Conservation (phyloP, 2,888 invertebrate species). For the Dioctria rufipes region DNA sequence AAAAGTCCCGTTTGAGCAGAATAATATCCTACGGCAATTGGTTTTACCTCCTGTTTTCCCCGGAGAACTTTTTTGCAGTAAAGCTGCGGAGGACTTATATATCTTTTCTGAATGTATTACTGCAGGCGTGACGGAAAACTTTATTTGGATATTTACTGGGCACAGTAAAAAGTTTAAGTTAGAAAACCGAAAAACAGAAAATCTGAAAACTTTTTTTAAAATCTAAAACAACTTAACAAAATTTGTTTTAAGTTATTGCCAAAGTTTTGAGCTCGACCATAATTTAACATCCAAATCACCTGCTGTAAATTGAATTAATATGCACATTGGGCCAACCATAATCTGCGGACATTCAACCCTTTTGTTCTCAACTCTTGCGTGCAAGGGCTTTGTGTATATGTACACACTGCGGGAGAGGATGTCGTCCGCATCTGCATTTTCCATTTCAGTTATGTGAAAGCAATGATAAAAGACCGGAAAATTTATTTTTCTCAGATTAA, state of each 20-base stretch:
- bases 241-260: too few species aligned
- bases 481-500: conserved; percentile 38
- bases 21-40: neutral
- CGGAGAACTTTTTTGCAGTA: too few species aligned
- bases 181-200: too few species aligned
- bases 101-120: too few species aligned
- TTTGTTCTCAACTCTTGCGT: conserved; percentile 1
- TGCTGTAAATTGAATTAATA: conserved; percentile 24
- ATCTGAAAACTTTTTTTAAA: too few species aligned
- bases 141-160: too few species aligned
- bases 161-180: too few species aligned
- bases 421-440: conserved; percentile 14
- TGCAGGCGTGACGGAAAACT: too few species aligned
- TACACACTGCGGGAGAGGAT: neutral
- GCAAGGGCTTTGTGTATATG: neutral
- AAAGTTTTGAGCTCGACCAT: too few species aligned
- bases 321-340: neutral
- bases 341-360: neutral
- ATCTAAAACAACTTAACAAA: too few species aligned
- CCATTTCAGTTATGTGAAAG: conserved; percentile 22
- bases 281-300: conserved; percentile 12
- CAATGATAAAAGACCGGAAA: conserved; percentile 10
- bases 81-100: too few species aligned
- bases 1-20: conserved; percentile 1
- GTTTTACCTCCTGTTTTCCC: neutral